Conservation (phyloP, 2,113 vertebrate genomes). For the Ornithorhynchus anatinus region DNA sequence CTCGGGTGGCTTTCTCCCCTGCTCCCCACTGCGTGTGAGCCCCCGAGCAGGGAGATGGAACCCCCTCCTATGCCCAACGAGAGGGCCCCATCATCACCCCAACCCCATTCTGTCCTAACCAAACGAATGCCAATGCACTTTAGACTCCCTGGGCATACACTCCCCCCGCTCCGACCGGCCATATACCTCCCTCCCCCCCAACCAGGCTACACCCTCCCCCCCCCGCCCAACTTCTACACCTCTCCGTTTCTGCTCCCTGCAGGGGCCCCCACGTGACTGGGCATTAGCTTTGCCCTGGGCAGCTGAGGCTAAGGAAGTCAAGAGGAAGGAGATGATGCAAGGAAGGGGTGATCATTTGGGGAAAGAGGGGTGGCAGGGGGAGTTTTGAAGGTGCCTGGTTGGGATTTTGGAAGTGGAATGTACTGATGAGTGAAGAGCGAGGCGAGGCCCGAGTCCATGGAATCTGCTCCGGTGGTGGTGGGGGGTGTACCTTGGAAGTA, state of each 20-base stretch:
- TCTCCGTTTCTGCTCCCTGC: neutral
- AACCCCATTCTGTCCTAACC: too few species aligned
- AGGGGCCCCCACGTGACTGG: too few species aligned
- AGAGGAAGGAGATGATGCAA: too few species aligned
- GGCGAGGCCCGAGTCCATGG: neutral
- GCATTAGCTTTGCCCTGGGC: too few species aligned
- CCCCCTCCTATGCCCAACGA: too few species aligned
- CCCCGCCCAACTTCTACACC: neutral
- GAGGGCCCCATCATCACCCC: too few species aligned
- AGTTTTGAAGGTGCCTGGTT: neutral
- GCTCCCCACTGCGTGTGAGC: too few species aligned
- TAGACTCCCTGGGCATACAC: neutral
- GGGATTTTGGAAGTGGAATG: neutral
- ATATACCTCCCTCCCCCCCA: neutral
- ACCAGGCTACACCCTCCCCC: accelerated
- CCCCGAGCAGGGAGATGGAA: too few species aligned
- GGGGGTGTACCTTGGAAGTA: neutral
- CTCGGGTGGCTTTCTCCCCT: too few species aligned
- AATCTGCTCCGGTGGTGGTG: neutral
- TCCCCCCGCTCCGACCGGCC: neutral
- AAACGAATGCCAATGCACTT: neutral
- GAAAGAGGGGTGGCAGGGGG: constrained; percentile 6
- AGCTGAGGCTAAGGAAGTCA: too few species aligned
- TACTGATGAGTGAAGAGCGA: neutral
- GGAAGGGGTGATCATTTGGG: neutral